Conservation (phyloP, 2,113 vertebrate genomes). For the Channa argus region DNA sequence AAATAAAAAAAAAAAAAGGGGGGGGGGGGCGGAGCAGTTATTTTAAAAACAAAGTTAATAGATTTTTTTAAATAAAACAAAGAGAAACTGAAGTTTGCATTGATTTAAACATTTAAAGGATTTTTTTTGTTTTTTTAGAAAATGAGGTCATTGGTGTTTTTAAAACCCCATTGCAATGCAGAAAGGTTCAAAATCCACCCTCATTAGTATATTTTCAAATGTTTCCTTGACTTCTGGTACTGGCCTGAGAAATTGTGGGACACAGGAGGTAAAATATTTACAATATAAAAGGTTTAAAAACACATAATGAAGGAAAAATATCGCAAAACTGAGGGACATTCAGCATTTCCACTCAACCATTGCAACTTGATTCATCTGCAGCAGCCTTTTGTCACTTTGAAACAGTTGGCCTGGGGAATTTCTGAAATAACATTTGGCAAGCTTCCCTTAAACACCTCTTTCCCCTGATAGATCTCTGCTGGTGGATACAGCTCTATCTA, state of each 20-base stretch:
- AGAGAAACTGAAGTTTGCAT: too few species aligned
- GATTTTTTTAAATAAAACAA: too few species aligned
- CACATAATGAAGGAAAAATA: slow-evolving; percentile 34
- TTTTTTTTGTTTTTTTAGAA: too few species aligned
- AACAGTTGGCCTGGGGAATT: slow-evolving; percentile 59
- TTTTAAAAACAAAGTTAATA: too few species aligned
- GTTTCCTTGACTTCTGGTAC: not conserved
- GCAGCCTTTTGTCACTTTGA: slow-evolving; percentile 52
- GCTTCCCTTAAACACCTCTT: slow-evolving; percentile 63
- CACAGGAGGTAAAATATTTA: slow-evolving; percentile 35
- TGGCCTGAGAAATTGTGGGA: slow-evolving; percentile 15
- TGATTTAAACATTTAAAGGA: too few species aligned
- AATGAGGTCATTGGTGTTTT: too few species aligned
- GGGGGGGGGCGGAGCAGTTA: too few species aligned
- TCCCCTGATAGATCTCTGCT: slow-evolving; percentile 50
- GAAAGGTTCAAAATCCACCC: too few species aligned
- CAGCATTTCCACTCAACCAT: slow-evolving; percentile 40
- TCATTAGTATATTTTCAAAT: too few species aligned
- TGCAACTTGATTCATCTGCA: slow-evolving; percentile 49
- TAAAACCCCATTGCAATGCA: too few species aligned
- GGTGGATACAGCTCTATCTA: slow-evolving; percentile 51
- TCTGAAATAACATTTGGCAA: slow-evolving; percentile 65
- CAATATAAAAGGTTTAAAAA: slow-evolving; percentile 49
- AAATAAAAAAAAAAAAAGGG: not conserved
- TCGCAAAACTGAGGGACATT: slow-evolving; percentile 30